Evolutionary conservation across 2,113 vertebrate species (phyloP), one percentile per base, ranked within the genome.

Genomic region (Zosterops lateralis): DNA sequence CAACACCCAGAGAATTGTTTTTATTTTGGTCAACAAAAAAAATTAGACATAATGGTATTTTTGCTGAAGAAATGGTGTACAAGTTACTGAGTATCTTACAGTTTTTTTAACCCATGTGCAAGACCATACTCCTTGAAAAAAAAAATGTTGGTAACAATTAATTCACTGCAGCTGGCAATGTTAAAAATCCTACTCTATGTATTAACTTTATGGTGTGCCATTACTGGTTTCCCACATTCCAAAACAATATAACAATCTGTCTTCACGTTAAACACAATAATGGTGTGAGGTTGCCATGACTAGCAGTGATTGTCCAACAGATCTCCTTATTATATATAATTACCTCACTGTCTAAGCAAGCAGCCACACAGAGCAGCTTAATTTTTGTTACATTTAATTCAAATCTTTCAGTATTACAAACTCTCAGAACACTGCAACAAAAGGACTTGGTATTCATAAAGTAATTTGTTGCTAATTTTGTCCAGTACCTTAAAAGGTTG

Each of bases 271-370:
- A 95, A 79, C 85, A 94, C 71, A 84, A 89, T 95, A 91, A 81
- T 1, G 10, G 74, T 82, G 50, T 36, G 42, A 93, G 34, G 87
- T 95, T 95, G 80, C 96, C 90, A 89, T 95, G 94, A 95, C 90
- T 97, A 90, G 93, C 38, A 96, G 87, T 42, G 71, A 88, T 91
- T 94, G 93, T 91, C 90, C 70, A 91, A 95, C 56, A 92, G 80
- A 88, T 94, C 93, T 95, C 90, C 85, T 95, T 92, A 89, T 90
- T 93, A 70, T 81, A 73, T 80, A 90, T 97, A 94, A 96, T 93
- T 96, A 92, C 96, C 72, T 95, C 83, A 94, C 90, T 96, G 96
- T 97, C 97, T 97, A 96, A 97, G 88, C 94, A 96, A 97, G 96
- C 95, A 96, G 90, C 61, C 94, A 95, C 88, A 74, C 26, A 68